phyloP scores from a whole-genome alignment of 2,888 invertebrate genomes.

The Conistra vaccinii region DNA sequence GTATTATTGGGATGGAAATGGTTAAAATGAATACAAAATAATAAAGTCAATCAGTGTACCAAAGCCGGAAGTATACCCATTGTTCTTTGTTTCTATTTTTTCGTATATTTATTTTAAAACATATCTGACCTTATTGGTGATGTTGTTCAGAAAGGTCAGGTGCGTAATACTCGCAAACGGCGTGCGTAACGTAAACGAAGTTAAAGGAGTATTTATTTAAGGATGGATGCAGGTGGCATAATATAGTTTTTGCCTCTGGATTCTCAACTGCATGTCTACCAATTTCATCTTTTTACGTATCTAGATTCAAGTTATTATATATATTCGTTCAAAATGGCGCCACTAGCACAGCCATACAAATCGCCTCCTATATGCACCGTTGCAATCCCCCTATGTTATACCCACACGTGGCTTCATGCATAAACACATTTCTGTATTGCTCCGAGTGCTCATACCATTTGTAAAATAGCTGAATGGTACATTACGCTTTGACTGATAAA shows the following conservation, averaged over 20 bases:
- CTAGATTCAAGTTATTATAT: neutral
- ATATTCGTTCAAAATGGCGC: constrained; percentile 1
- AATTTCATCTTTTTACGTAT: neutral
- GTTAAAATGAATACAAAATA: neutral
- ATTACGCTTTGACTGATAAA: constrained; percentile 38
- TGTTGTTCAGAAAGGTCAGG: too few species aligned
- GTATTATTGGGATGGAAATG: neutral
- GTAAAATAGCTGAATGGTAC: constrained; percentile 35
- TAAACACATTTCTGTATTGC: constrained; percentile 44
- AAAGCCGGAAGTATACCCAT: neutral
- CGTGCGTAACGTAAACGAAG: too few species aligned
- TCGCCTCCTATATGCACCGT: constrained; percentile 12
- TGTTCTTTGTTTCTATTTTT: neutral
- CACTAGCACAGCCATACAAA: constrained; percentile 15
- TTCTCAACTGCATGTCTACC: neutral
- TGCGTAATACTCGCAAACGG: too few species aligned
- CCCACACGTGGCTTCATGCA: constrained; percentile 28
- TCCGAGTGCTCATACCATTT: constrained; percentile 27
- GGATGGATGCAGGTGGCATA: too few species aligned
- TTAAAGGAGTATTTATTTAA: too few species aligned
- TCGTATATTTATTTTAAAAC: neutral
- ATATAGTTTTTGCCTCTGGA: neutral
- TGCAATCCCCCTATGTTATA: constrained; percentile 30
- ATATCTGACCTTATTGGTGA: too few species aligned
- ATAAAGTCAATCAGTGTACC: neutral